A percentile compares a stretch with the other conserved stretches of the same genome.
Evolutionary conservation across 2,113 vertebrate genomes (phyloP).

Genomic region (Aspidoscelis tigris): DNA sequence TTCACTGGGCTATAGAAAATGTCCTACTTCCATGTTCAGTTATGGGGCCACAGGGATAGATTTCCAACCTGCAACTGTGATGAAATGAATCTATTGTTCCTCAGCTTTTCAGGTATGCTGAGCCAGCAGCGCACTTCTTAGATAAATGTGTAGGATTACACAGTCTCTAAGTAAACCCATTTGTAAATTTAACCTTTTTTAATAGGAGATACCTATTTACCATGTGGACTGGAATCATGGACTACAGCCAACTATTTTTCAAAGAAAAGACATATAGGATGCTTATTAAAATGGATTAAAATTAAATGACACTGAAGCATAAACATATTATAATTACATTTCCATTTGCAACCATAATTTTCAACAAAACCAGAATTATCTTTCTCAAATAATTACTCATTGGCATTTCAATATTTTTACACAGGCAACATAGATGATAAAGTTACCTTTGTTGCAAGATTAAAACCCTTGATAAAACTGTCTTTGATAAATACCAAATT

Average conservation of each 20-base stretch:
- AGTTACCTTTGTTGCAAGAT: neutral
- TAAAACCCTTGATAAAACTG: neutral
- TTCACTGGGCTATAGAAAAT: too few species aligned
- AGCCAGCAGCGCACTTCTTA: too few species aligned
- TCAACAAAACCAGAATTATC: neutral
- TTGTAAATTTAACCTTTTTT: too few species aligned
- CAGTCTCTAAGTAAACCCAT: neutral
- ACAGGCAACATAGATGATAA: neutral
- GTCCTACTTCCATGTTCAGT: too few species aligned
- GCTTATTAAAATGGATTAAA: neutral
- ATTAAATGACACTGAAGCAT: neutral
- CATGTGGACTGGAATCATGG: neutral
- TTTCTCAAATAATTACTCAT: neutral
- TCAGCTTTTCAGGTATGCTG: too few species aligned
- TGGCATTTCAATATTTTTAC: constrained; percentile 1
- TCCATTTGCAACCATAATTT: neutral
- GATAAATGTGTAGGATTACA: too few species aligned
- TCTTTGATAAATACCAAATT: neutral
- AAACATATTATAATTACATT: neutral
- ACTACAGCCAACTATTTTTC: neutral
- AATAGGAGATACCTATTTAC: too few species aligned
- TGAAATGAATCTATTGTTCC: too few species aligned
- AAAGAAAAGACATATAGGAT: neutral
- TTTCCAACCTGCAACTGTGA: too few species aligned
- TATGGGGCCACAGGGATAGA: too few species aligned